Percentiles rank a stretch among this genome's conserved stretches.
Conservation (phyloP, 2,888 invertebrate genomes). For the Pandemis corylana region DNA sequence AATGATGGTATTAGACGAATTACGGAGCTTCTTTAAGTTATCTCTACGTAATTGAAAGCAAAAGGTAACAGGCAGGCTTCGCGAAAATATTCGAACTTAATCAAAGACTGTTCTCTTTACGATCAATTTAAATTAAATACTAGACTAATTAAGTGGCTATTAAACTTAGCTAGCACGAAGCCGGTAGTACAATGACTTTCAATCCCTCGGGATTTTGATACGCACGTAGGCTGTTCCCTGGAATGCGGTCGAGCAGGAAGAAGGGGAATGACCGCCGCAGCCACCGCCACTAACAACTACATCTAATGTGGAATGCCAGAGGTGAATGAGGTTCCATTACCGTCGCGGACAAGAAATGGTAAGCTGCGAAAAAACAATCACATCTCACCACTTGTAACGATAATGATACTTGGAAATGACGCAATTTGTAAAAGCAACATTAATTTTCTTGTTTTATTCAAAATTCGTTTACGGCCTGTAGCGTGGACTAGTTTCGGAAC, state of each 20-base stretch:
- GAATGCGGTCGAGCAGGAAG: conserved; percentile 75
- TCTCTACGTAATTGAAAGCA: conserved; percentile 5
- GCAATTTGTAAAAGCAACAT: conserved; percentile 20
- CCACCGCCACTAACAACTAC: conserved; percentile 30
- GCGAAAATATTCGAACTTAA: neutral
- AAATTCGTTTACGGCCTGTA: conserved; percentile 12
- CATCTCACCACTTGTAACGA: neutral
- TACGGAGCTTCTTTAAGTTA: conserved; percentile 5
- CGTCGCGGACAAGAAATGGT: conserved; percentile 3
- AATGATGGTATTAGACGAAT: conserved; percentile 7
- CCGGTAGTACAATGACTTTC: conserved; percentile 20
- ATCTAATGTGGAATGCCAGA: conserved; percentile 24
- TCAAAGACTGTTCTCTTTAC: neutral
- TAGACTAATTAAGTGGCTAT: neutral
- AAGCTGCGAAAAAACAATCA: conserved; percentile 7
- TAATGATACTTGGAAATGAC: conserved; percentile 26
- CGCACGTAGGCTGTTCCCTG: conserved; percentile 52
- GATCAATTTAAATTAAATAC: neutral
- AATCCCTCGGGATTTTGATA: conserved; percentile 40
- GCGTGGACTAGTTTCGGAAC: conserved; percentile 19
- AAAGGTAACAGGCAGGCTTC: neutral
- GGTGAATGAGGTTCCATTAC: conserved; percentile 17
- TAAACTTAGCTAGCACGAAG: conserved; percentile 19
- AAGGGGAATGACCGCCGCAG: conserved; percentile 55
- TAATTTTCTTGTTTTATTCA: conserved; percentile 1